Percentiles rank a stretch among this genome's conserved stretches.
Evolutionary conservation across 2,797 vertebrate genomes (phyloP).

Genomic region (Taeniopygia guttata): DNA sequence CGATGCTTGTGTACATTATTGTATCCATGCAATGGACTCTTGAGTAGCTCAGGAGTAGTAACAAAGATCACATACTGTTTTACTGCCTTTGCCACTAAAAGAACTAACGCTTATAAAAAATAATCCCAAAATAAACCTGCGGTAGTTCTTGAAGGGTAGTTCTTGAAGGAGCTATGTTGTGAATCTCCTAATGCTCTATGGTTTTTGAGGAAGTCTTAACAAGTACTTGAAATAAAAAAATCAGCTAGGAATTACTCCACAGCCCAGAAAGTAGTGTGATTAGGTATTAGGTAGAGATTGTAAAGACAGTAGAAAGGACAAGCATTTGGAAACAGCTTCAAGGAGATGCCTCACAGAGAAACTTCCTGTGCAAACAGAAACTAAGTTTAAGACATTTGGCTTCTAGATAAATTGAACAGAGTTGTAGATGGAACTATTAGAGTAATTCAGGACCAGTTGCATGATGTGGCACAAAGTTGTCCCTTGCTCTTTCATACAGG

Average conservation of each 20-base stretch:
- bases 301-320: background rate
- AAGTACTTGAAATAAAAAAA: background rate
- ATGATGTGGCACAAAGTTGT: background rate
- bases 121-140: background rate
- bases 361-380: background rate
- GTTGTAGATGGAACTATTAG: background rate
- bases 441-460: background rate
- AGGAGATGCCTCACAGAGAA: background rate
- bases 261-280: background rate
- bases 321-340: background rate
- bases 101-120: background rate
- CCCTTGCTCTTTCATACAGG: constrained; percentile 54
- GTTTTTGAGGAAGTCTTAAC: background rate
- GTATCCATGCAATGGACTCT: background rate
- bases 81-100: background rate
- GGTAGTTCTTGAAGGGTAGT: background rate
- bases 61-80: background rate
- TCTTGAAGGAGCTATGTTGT: background rate
- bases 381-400: background rate
- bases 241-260: background rate
- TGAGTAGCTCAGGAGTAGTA: background rate
- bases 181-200: fast-evolving
- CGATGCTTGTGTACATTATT: background rate
- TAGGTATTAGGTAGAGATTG: background rate
- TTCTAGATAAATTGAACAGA: background rate